A percentile compares a stretch with the other conserved stretches of the same genome.
Evolutionary conservation across 2,113 vertebrate species (phyloP).

Genomic region (Pseudolaguvia tuberculata): DNA sequence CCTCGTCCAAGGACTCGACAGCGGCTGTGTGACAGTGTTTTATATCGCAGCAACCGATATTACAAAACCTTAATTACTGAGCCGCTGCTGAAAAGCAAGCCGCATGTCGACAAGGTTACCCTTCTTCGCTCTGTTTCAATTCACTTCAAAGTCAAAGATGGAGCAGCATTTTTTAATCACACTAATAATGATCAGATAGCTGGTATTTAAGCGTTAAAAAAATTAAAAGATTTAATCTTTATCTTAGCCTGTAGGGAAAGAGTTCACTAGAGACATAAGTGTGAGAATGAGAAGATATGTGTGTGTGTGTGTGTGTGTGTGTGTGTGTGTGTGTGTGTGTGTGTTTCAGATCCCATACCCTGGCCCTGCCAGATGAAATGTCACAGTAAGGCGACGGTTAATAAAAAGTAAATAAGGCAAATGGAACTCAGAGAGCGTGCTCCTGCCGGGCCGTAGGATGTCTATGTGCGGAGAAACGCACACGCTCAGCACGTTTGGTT

Average conservation of each 20-base stretch:
- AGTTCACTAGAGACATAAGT: neutral
- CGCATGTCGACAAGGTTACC: neutral
- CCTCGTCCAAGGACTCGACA: neutral
- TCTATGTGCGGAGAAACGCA: constrained; percentile 18
- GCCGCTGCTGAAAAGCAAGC: neutral
- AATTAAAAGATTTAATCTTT: neutral
- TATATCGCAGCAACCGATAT: neutral
- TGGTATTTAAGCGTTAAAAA: neutral
- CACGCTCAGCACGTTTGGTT: constrained; percentile 43
- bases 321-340: neutral
- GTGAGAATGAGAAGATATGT: neutral
- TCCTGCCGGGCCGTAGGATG: constrained; percentile 28
- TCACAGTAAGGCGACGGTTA: constrained; percentile 39
- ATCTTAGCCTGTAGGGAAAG: constrained; percentile 1
- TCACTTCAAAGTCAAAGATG: neutral
- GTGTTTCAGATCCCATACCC: neutral
- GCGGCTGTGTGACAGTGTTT: neutral
- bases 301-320: neutral
- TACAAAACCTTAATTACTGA: neutral
- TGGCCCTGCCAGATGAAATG: constrained; percentile 45
- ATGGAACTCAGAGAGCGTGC: constrained; percentile 17
- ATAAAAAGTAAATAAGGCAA: constrained; percentile 52
- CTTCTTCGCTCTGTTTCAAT: neutral
- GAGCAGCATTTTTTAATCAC: neutral
- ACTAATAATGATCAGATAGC: neutral